Evolutionary conservation across 2,888 invertebrate species (phyloP).

Genomic region (Caenorhabditis parvicauda): DNA sequence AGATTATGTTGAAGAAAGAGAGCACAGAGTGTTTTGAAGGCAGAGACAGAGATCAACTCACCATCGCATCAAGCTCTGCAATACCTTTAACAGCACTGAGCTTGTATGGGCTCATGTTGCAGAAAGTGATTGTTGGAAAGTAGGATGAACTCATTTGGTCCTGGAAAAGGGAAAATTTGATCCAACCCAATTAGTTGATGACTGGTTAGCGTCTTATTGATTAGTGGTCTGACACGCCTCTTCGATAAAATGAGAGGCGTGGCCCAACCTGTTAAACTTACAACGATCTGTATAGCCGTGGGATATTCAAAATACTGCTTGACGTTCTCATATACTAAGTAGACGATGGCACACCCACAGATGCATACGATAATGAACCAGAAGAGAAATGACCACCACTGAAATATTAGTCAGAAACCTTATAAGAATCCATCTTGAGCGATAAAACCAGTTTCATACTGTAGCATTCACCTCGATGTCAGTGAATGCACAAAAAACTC

Average conservation of each 20-base stretch:
- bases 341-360: constrained; percentile 21
- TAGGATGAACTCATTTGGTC: constrained; percentile 28
- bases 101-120: constrained; percentile 43
- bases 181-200: neutral
- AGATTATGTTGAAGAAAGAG: constrained; percentile 8
- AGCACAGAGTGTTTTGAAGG: neutral
- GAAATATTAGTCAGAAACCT: constrained; percentile 3
- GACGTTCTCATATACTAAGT: constrained; percentile 17
- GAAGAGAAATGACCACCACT: constrained; percentile 16
- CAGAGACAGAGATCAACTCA: neutral
- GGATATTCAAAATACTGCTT: constrained; percentile 21
- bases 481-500: too few relatives aligned
- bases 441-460: too few relatives aligned
- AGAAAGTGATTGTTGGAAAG: constrained; percentile 41
- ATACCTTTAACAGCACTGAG: constrained; percentile 30
- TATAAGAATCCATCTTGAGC: neutral
- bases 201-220: too few relatives aligned
- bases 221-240: too few relatives aligned
- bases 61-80: constrained; percentile 36
- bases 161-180: constrained; percentile 8
- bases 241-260: too few relatives aligned
- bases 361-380: constrained; percentile 13
- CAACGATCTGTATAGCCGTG: constrained; percentile 15
- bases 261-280: neutral
- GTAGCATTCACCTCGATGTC: too few relatives aligned